Evolutionary conservation across 1,140 invertebrate genomes (phyloP).

Genomic region (Medauroidea extradentata): DNA sequence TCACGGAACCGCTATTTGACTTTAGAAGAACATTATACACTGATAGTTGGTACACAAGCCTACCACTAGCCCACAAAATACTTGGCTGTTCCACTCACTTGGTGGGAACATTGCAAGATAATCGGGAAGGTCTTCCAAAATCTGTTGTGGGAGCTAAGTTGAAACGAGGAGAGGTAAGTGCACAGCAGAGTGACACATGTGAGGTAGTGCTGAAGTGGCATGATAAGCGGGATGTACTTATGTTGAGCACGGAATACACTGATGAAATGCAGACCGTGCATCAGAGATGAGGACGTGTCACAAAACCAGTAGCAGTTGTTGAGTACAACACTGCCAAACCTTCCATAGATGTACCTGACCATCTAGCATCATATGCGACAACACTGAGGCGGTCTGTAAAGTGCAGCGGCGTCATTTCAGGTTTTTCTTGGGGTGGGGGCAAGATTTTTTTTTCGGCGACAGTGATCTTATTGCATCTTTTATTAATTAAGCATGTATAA

Average conservation of each 20-base stretch:
- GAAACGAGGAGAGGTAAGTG: slow-evolving; percentile 21
- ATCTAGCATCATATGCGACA: slow-evolving; percentile 30
- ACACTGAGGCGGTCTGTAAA: too few species aligned
- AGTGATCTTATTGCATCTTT: too few species aligned
- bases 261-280: slow-evolving; percentile 10
- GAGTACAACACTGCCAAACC: slow-evolving; percentile 27
- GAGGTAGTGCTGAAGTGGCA: slow-evolving; percentile 27
- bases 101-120: slow-evolving; percentile 17
- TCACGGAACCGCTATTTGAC: slow-evolving; percentile 2
- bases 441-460: too few species aligned
- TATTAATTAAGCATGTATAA: too few species aligned
- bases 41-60: slow-evolving; percentile 24
- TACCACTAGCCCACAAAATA: slow-evolving; percentile 12
- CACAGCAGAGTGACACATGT: slow-evolving; percentile 12
- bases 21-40: slow-evolving; percentile 19
- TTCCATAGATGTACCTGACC: slow-evolving; percentile 26
- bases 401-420: too few species aligned
- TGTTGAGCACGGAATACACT: slow-evolving; percentile 21
- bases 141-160: slow-evolving; percentile 19
- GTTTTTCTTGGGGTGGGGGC: too few species aligned
- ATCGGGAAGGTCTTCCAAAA: slow-evolving; percentile 15
- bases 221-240: slow-evolving; percentile 26
- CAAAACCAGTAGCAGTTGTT: slow-evolving; percentile 23
- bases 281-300: slow-evolving; percentile 6
- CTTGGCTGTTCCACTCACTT: slow-evolving; percentile 18